Evolutionary conservation across 2,888 invertebrate species (phyloP), one percentile per base, ranked within the genome.

Genomic region (Synanthedon vespiformis): DNA sequence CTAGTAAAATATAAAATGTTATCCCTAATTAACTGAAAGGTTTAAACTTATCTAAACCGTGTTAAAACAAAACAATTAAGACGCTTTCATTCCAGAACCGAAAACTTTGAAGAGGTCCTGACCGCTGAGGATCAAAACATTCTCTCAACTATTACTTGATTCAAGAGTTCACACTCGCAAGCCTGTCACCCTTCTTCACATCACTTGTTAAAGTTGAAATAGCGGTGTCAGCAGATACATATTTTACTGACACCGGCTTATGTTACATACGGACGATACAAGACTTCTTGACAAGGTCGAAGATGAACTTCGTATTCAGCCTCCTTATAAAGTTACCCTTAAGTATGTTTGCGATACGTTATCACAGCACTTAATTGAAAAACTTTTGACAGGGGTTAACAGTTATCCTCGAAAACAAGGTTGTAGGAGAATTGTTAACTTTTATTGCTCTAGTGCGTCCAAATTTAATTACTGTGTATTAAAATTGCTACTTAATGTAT

Each of bases 311-410:
- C 44, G 44, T 44, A 44, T 14, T 13, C 16, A 48, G 48, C 16
- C 13, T 10, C 22, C 18, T 22, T 22, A 48, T 5, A 16, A 48
- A 48, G 48, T 48, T 48, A 18, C 16, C 6, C 44, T 44, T 77
- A 78, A 80, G 80, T 77, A 80, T 75, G 72, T 74, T 72, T 68
- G 61, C 60, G 58, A 62, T 70, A 69, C 65, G 74, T 73, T 80
- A 79, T 78, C 72, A 64, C 60, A 68, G 55, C 63, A 67, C 71
- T 70, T 85, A 83, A 85, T 85, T 85, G 85, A 85, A 85, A 84
- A 84, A 84, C 72, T 83, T 83, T 64, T 73, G 80, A 79, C 81
- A 75, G 65, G 77, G 79, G 77, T 77, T 76, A 71, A 74, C 64
- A 63, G 60, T 59, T 60, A 10, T 55, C 58, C 57, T 62, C 61